Evolutionary conservation across 2,797 vertebrate species (phyloP).

Genomic region (Chelidonichthys spinosus): DNA sequence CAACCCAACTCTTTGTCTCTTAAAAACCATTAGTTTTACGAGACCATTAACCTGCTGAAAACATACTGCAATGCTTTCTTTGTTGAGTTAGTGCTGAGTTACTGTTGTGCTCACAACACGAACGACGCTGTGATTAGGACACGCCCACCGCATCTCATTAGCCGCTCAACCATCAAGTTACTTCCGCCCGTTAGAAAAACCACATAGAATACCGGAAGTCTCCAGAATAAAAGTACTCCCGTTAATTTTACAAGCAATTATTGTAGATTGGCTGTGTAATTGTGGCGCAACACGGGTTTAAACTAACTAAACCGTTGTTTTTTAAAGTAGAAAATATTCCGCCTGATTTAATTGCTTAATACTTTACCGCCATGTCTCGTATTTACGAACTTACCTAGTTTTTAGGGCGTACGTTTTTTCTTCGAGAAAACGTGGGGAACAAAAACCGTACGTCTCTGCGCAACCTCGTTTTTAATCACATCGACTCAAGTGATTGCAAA

Average conservation of each 20-base stretch:
- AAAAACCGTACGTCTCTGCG: background rate
- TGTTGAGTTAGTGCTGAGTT: slow-evolving; percentile 23
- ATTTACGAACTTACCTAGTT: background rate
- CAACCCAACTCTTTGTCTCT: background rate
- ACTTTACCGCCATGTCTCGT: too few relatives aligned
- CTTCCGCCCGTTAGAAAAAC: background rate
- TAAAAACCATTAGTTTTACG: too few relatives aligned
- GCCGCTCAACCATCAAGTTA: slow-evolving; percentile 21
- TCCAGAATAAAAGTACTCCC: slow-evolving; percentile 43
- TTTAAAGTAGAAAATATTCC: background rate
- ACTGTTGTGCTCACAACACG: background rate
- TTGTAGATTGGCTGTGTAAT: background rate
- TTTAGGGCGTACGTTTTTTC: background rate
- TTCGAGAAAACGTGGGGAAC: background rate
- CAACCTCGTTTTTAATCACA: background rate
- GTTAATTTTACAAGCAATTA: rapidly evolving
- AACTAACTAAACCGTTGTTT: background rate
- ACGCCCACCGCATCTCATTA: slow-evolving; percentile 41
- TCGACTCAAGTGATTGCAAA: background rate
- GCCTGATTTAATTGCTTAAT: background rate
- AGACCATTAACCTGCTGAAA: background rate
- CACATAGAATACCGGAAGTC: background rate
- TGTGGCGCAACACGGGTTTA: rapidly evolving
- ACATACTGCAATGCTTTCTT: background rate
- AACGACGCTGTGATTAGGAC: background rate